These are phyloP conservation scores for Neosilurus hyrtlii DNA, from an alignment of 2,797 vertebrate species.

Conservation along the genomic window DNA sequence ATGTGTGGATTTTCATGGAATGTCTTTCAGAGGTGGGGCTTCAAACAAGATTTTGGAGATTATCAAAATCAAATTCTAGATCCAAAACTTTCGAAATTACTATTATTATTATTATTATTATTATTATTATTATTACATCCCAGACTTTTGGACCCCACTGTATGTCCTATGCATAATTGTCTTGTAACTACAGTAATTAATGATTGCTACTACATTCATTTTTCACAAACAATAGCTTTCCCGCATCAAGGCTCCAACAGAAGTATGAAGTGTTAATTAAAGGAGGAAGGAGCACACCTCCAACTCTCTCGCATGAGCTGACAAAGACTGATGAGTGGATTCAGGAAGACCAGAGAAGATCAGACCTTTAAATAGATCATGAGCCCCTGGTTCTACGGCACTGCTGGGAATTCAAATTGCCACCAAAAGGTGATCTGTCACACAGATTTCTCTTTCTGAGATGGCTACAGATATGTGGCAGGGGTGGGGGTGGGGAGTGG, in stretches of 20 bases:
- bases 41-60: too few relatives aligned
- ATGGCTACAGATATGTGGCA: background rate
- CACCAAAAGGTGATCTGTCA: background rate
- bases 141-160: background rate
- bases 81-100: too few relatives aligned
- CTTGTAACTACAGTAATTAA: background rate
- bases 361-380: constrained; percentile 41
- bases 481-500: too few relatives aligned
- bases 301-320: constrained; percentile 18
- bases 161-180: background rate
- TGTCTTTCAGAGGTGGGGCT: too few relatives aligned
- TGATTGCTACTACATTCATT: background rate
- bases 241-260: background rate
- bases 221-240: background rate
- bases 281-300: background rate
- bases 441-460: constrained; percentile 2
- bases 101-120: too few relatives aligned
- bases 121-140: too few relatives aligned
- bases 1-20: too few relatives aligned
- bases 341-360: constrained; percentile 36
- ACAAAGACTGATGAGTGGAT: constrained; percentile 44
- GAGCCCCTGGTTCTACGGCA: background rate
- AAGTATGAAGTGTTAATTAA: constrained; percentile 5
- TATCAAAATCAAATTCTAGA: too few relatives aligned
- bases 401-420: background rate